These are phyloP conservation scores for Saguinus imperator DNA, from an alignment of 2,113 vertebrate genomes.

Conservation along the genomic window DNA sequence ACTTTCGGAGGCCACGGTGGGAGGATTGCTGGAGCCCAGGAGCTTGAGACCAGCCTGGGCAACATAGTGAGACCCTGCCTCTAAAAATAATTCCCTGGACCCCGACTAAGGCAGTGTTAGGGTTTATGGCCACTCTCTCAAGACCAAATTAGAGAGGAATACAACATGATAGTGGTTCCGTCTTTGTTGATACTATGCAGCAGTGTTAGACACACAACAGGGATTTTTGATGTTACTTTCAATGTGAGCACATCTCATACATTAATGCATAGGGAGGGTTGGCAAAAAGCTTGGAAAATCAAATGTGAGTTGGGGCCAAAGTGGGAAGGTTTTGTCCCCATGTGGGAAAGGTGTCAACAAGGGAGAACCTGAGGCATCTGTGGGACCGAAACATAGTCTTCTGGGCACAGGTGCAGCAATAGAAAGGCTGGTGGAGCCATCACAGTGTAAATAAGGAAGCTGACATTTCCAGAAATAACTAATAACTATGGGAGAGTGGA, in stretches of 20 bases:
- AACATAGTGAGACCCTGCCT: too few relatives aligned
- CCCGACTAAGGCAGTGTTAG: background rate
- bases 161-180: background rate
- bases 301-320: background rate
- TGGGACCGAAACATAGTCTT: background rate
- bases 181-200: background rate
- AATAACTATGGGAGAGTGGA: background rate
- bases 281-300: background rate
- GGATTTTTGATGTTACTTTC: background rate
- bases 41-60: too few relatives aligned
- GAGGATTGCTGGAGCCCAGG: too few relatives aligned
- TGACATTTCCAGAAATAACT: background rate
- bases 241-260: background rate
- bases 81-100: too few relatives aligned
- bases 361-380: background rate
- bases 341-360: background rate
- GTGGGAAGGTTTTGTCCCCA: background rate
- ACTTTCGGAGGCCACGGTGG: too few relatives aligned
- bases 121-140: background rate
- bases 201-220: background rate
- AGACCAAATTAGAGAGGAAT: background rate
- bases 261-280: background rate
- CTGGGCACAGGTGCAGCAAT: too few relatives aligned
- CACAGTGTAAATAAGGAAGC: background rate
- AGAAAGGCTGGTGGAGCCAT: background rate